Evolutionary conservation across 2,888 invertebrate species (phyloP), one percentile per base, ranked within the genome.

Genomic region (Agapostemon virescens): DNA sequence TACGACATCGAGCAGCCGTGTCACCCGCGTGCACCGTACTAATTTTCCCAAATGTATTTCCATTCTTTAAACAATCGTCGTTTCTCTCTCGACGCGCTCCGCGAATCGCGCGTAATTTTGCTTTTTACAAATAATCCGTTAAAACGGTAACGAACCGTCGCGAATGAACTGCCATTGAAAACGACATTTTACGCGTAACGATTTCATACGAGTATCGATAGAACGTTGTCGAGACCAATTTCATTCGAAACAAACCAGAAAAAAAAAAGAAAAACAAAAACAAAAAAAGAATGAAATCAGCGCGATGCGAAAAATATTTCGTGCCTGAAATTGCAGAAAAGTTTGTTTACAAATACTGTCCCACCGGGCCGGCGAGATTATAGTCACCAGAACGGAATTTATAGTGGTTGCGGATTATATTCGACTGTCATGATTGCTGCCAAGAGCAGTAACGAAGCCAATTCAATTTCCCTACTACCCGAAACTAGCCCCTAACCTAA

Each of bases 281-380:
- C 36, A 45, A 42, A n/a, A 38, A 20, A 13, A 52, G 42, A 74
- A 55, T 17, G 23, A 66, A 71, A 64, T 55, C 61, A 38, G 26
- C 33, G n/a, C 20, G 15, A 20, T 36, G 63, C 5, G 33, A n/a
- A 55, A 17, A 20, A 40, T 17, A n/a, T 26, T 6, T 33, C n/a
- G 63, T 26, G 40, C 61, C 36, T 61, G 67, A 52, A 82, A 11
- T 30, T 26, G 20, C 49, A 52, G 26, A 30, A 72, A 83, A 77
- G 75, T 83, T 70, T 84, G 86, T 86, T 86, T 86, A 79, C 77
- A 84, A 84, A 86, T 75, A 84, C 55, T 40, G 45, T 52, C 55
- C 23, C 38, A 20, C 36, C 33, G 42, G 36, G 36, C 55, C 61
- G 70, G 70, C 49, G 71, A 66, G 61, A 74, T 36, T 42, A 69